Base-by-base conservation (phyloP, 2,888 invertebrate genomes). In the Cartodere bifasciata region DNA sequence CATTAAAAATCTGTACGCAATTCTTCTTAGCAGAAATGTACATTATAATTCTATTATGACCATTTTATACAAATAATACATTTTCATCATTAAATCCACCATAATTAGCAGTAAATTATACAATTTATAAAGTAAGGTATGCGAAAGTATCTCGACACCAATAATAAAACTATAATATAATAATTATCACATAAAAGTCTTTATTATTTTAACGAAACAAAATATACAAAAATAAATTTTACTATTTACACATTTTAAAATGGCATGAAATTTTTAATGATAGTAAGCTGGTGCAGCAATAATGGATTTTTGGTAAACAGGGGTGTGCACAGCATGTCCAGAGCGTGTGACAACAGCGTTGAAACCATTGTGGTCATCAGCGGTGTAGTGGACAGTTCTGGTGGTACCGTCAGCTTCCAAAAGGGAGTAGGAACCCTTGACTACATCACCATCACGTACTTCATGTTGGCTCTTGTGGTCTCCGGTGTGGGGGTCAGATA, bases 291-390 rank as follows among this genome's bases (percentile, higher is more conserved):
- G n/a, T n/a, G n/a, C 29, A 22, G 23, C 23, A 17, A 13, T n/a
- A 23, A 20, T 10, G 13, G 29, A 11, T 4, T 10, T 20, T 16
- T 28, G 29, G 13, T 13, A 16, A 1, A 13, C 46, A n/a, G 52
- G 45, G 10, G 52, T 45, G 10, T 66, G 67, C 2, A 60, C 61
- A 15, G 67, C 63, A 43, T 72, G 72, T 29, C 70, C 72, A 10
- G 29, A 23, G 25, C 35, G 31, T 9, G 24, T 28, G 6, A 39
- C 39, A 9, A 31, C 28, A 13, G 54, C 55, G 31, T 52, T 53
- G 56, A 58, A 68, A 57, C 67, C 67, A 34, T 62, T 63, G 50
- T 68, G 64, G 40, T 64, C 67, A n/a, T n/a, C n/a, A 48, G 68
- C 70, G 9, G 52, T 52, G 60, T 75, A 75, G 50, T 0, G 68